Base-by-base conservation (phyloP, 2,888 invertebrate genomes). In the Hypomecis punctinalis region DNA sequence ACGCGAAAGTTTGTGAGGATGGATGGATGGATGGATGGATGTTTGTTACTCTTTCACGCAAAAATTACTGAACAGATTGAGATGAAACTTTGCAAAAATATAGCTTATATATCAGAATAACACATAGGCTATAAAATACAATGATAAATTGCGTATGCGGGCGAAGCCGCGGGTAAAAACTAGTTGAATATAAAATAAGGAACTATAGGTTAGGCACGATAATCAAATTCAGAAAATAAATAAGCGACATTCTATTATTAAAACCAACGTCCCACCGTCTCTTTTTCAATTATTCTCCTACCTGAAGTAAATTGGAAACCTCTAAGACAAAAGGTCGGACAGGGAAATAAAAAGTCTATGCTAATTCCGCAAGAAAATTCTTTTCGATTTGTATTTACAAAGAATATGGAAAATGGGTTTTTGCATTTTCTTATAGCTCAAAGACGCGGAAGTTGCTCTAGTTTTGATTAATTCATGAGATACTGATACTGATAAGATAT, bases 351-450 rank as follows among this genome's bases (percentile, higher is more conserved):
- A 72, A 58, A 71, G 66, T 63, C 66, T 73, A 80, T 77, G 76
- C 63, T 74, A 80, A 81, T 79, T 70, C 46, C 55, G 61, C 68
- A 48, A 70, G 70, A 63, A 69, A 72, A 70, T 63, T 65, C 69
- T 62, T 58, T 61, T 65, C 68, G 63, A 67, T 67, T 72, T 70
- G 61, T 67, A 62, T 74, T 74, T 68, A 55, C 75, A 71, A 75
- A 77, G 73, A 71, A 63, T 71, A 78, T 77, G 73, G 69, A 75
- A 75, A 78, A 75, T 67, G 67, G 56, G 61, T 62, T 68, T 71
- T 73, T 74, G 71, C 70, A 70, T 76, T 71, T 74, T 67, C 69
- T 68, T 57, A 42, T 57, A 71, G 65, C 69, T 76, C 76, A 74
- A 69, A 66, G 65, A 61, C 57, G 54, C 23, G 42, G 52, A 45